phyloP scores from a whole-genome alignment of 1,140 invertebrate species.

The Caenorhabditis tropicalis region DNA sequence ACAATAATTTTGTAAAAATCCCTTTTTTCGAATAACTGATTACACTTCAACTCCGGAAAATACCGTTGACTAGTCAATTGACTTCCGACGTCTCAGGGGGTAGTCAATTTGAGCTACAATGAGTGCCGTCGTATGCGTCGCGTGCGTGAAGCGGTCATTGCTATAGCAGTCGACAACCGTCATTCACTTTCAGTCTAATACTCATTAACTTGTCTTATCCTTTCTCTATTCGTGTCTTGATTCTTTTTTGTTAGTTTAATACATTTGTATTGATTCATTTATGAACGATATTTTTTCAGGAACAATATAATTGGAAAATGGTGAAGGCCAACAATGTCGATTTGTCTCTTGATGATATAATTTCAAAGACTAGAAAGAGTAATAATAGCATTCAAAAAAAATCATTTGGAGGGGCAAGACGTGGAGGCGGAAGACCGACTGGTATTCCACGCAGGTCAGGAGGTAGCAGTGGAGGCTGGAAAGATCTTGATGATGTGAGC shows the following conservation, averaged over 20 bases:
- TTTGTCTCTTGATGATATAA: constrained; percentile 72
- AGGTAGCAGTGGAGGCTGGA: background rate
- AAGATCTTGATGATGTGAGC: constrained; percentile 21
- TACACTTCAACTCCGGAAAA: background rate
- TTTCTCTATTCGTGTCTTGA: background rate
- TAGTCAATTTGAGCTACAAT: too few relatives aligned
- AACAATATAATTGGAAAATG: background rate
- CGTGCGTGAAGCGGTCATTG: background rate
- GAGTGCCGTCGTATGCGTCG: background rate
- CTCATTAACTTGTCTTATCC: background rate
- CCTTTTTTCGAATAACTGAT: too few relatives aligned
- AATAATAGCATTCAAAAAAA: constrained; percentile 62
- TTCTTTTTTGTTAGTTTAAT: background rate
- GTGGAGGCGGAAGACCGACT: constrained; percentile 73
- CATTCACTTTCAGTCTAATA: background rate
- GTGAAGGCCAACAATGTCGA: constrained; percentile 71
- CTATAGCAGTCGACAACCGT: background rate
- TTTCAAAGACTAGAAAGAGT: constrained; percentile 64
- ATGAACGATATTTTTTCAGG: too few relatives aligned
- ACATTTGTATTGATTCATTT: background rate
- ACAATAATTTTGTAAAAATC: too few relatives aligned
- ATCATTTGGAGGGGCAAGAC: constrained; percentile 74
- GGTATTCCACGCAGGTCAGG: constrained; percentile 54
- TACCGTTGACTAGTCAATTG: too few relatives aligned
- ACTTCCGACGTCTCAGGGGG: too few relatives aligned